Conservation (phyloP, 2,888 invertebrate species). For the Baronia brevicornis region DNA sequence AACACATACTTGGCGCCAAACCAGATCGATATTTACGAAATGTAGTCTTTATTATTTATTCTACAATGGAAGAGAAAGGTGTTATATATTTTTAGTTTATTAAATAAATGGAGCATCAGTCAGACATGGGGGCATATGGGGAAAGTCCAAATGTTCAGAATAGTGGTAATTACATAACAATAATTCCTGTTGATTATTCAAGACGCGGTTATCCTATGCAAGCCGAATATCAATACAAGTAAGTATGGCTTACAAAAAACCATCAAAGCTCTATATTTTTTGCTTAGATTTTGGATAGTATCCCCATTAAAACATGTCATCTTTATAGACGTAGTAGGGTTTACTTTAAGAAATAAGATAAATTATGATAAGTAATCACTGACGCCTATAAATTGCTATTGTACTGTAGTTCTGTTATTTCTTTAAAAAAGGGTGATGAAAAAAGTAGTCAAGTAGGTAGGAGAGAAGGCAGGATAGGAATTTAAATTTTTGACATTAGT, state of each 20-base stretch:
- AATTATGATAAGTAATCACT: no score
- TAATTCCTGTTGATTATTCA: slow-evolving; percentile 76
- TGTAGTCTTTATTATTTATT: slow-evolving; percentile 2
- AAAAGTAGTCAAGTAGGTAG: no score
- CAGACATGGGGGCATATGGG: slow-evolving; percentile 66
- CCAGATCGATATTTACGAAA: slow-evolving; percentile 45
- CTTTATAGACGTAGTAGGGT: no score
- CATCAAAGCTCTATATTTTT: neutral
- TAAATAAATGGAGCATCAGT: slow-evolving; percentile 61
- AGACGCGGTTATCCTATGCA: slow-evolving; percentile 73
- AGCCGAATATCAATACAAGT: slow-evolving; percentile 77
- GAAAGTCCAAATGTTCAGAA: slow-evolving; percentile 67
- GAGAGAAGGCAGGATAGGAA: no score
- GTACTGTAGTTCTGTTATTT: no score
- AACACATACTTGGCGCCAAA: slow-evolving; percentile 52
- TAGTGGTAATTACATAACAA: slow-evolving; percentile 74
- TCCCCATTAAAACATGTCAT: no score
- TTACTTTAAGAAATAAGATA: no score
- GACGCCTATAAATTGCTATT: no score
- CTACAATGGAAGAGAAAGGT: slow-evolving; percentile 17
- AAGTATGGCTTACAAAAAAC: slow-evolving; percentile 22
- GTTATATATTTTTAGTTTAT: slow-evolving; percentile 16
- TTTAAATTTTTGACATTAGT: no score
- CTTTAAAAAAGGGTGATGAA: no score
- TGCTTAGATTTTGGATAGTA: no score